Evolutionary conservation across 2,797 vertebrate genomes (phyloP).

Genomic region (Gymnoscopelus microlampas): DNA sequence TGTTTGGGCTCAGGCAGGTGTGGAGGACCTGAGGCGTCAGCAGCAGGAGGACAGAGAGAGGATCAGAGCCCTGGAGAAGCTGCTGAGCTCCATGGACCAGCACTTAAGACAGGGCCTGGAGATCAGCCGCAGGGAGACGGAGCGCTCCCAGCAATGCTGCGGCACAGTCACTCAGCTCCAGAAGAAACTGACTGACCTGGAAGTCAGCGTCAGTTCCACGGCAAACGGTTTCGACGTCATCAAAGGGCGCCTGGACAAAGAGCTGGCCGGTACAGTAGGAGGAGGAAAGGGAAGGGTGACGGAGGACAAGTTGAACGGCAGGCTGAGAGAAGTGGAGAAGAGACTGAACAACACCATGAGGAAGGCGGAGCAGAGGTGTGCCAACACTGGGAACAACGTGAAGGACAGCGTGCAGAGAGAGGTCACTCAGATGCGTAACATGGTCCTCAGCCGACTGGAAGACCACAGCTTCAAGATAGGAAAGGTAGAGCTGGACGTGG

Average conservation of each 20-base stretch:
- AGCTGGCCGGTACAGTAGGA: constrained; percentile 58
- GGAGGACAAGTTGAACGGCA: constrained; percentile 75
- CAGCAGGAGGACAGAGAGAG: constrained; percentile 87
- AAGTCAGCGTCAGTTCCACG: constrained; percentile 79
- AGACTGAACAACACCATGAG: constrained; percentile 84
- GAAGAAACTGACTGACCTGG: constrained; percentile 75
- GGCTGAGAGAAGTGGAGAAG: constrained; percentile 84
- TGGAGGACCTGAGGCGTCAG: constrained; percentile 85
- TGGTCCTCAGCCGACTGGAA: constrained; percentile 66
- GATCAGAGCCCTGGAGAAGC: constrained; percentile 86
- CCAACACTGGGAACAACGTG: constrained; percentile 78
- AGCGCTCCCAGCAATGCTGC: constrained; percentile 79
- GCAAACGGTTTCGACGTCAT: constrained; percentile 76
- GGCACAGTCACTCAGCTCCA: constrained; percentile 72
- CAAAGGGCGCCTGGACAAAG: constrained; percentile 81
- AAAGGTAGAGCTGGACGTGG: constrained; percentile 80
- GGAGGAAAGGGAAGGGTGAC: constrained; percentile 68
- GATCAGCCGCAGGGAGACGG: constrained; percentile 71
- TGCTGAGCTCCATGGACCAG: constrained; percentile 85
- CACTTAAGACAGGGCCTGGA: constrained; percentile 82
- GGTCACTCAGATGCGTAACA: constrained; percentile 75
- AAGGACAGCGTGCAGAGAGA: constrained; percentile 81
- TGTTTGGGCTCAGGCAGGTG: constrained; percentile 65
- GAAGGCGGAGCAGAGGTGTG: constrained; percentile 82
- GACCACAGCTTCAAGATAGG: constrained; percentile 76